Evolutionary conservation across 2,797 vertebrate genomes (phyloP).

Genomic region (Hippoglossus hippoglossus): DNA sequence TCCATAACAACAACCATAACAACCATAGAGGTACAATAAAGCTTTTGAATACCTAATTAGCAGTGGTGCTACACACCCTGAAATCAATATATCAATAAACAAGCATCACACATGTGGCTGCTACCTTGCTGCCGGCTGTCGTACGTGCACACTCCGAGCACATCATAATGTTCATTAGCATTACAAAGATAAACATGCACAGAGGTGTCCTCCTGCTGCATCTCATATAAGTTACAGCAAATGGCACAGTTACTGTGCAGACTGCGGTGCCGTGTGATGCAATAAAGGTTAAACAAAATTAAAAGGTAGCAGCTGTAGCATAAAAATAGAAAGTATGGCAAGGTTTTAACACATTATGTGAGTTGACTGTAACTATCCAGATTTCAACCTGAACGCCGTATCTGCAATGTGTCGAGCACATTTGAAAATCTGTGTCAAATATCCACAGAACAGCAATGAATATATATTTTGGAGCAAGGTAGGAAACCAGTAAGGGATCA

Average conservation of each 20-base stretch:
- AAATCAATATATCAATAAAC: not conserved
- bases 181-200: constrained; percentile 49
- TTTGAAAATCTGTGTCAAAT: not conserved
- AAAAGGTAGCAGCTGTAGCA: constrained; percentile 25
- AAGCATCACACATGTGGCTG: not conserved
- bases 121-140: not conserved
- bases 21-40: not conserved
- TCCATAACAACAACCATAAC: not conserved
- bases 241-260: constrained; percentile 33
- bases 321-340: constrained; percentile 16
- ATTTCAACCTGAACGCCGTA: constrained; percentile 5
- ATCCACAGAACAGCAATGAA: not conserved
- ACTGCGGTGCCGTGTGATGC: constrained; percentile 23
- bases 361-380: constrained; percentile 4
- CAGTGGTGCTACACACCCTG: not conserved
- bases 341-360: constrained; percentile 8
- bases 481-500: too few relatives aligned
- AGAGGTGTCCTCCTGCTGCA: constrained; percentile 30
- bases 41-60: not conserved
- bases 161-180: constrained; percentile 47
- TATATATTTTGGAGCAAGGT: too few relatives aligned
- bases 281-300: constrained; percentile 34
- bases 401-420: not conserved
- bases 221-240: constrained; percentile 38
- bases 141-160: not conserved